phyloP scores from a whole-genome alignment of 92 coral and sea anemone species.

The Palythoa grandis region DNA sequence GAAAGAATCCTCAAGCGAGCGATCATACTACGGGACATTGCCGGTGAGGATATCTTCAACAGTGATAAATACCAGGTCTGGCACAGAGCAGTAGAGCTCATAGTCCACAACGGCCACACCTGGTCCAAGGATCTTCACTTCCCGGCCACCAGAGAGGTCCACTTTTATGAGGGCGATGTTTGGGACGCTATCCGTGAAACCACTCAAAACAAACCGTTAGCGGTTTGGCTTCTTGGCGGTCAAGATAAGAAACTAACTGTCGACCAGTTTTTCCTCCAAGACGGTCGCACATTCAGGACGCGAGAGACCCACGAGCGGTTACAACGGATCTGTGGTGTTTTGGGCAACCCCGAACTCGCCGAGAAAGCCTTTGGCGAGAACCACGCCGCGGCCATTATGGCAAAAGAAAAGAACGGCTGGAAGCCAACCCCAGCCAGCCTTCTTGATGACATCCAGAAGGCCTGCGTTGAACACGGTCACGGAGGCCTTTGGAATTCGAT shows the following conservation, averaged over 20 bases:
- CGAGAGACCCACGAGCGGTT: slow-evolving; percentile 6
- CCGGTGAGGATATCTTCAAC: not conserved
- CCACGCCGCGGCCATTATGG: not conserved
- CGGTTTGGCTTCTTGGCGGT: slow-evolving; percentile 27
- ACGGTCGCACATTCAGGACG: slow-evolving; percentile 20
- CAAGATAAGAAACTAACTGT: not conserved
- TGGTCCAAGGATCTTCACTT: not conserved
- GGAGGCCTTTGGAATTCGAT: too few species aligned
- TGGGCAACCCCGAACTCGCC: not conserved
- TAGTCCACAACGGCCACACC: not conserved
- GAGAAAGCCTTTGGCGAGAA: too few species aligned
- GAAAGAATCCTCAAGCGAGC: slow-evolving; percentile 22
- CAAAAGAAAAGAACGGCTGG: not conserved
- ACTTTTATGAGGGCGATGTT: slow-evolving; percentile 9
- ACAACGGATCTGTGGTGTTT: not conserved
- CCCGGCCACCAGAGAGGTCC: not conserved
- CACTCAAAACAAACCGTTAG: not conserved
- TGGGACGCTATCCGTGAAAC: slow-evolving; percentile 23
- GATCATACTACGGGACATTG: not conserved
- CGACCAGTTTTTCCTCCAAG: slow-evolving; percentile 26
- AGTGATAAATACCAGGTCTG: not conserved
- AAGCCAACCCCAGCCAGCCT: too few species aligned
- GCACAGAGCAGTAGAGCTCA: not conserved
- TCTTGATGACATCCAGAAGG: too few species aligned
- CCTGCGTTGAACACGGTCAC: too few species aligned